Evolutionary conservation across 1,140 invertebrate genomes (phyloP).

Genomic region (Anadara kagoshimensis): DNA sequence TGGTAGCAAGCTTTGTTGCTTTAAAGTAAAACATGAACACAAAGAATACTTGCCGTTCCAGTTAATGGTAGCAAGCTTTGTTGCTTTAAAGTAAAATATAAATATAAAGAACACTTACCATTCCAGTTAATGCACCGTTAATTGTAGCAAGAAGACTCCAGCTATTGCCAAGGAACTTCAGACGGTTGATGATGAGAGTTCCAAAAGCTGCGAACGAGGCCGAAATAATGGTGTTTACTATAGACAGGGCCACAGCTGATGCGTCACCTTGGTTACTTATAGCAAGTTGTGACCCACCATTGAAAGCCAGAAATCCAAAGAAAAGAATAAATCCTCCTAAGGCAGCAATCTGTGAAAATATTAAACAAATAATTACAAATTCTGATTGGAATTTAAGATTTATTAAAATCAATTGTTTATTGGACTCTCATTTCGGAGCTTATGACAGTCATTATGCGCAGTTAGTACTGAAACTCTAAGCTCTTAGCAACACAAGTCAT

Average conservation of each 20-base stretch:
- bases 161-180: conserved; percentile 47
- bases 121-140: conserved; percentile 78
- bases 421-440: neutral
- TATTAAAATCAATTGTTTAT: neutral
- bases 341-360: conserved; percentile 73
- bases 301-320: conserved; percentile 80
- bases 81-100: too few relatives aligned
- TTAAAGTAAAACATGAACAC: too few relatives aligned
- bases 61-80: too few relatives aligned
- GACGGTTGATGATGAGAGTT: conserved; percentile 64
- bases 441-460: too few relatives aligned
- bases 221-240: conserved; percentile 77
- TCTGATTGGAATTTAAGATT: neutral
- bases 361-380: neutral
- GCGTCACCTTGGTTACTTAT: conserved; percentile 75
- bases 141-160: conserved; percentile 77
- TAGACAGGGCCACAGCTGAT: conserved; percentile 70
- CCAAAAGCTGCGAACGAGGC: conserved; percentile 75
- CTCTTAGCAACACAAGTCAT: neutral
- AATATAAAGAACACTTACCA: conserved; percentile 65
- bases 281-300: conserved; percentile 77
- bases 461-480: neutral
- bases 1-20: too few relatives aligned
- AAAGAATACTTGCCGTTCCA: too few relatives aligned
- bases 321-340: conserved; percentile 78